A percentile compares a stretch with the other conserved stretches of the same genome.
These are phyloP conservation scores for Protobothrops flavoviridis DNA, from an alignment of 2,113 vertebrate species.

Conservation along the genomic window DNA sequence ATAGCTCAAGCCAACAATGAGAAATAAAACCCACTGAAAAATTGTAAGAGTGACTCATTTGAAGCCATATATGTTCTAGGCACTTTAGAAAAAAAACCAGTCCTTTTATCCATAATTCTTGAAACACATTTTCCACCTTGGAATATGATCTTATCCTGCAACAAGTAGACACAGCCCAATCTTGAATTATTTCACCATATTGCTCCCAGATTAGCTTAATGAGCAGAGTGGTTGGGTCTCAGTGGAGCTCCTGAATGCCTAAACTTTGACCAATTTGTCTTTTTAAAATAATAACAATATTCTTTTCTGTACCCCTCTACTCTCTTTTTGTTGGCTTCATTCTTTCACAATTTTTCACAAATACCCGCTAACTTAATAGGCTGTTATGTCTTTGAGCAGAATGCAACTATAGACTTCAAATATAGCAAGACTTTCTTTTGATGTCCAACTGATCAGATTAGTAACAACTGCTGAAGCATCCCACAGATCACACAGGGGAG, in stretches of 20 bases:
- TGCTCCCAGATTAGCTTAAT: neutral
- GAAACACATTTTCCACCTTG: neutral
- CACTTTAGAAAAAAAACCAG: neutral
- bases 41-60: neutral
- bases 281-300: neutral
- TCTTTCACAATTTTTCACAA: neutral
- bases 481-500: neutral
- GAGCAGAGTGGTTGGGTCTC: neutral
- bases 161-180: neutral
- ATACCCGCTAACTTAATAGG: neutral
- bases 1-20: neutral
- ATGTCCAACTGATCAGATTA: neutral
- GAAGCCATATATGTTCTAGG: neutral
- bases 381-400: neutral
- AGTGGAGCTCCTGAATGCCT: neutral
- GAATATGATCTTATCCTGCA: neutral
- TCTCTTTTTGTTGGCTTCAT: neutral
- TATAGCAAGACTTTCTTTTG: neutral
- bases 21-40: neutral
- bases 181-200: neutral
- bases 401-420: neutral
- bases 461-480: neutral
- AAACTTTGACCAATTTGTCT: neutral
- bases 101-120: neutral
- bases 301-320: neutral